Evolutionary conservation across 2,797 vertebrate species (phyloP), one percentile per base, ranked within the genome.

Genomic region (Neosalanx taihuensis): DNA sequence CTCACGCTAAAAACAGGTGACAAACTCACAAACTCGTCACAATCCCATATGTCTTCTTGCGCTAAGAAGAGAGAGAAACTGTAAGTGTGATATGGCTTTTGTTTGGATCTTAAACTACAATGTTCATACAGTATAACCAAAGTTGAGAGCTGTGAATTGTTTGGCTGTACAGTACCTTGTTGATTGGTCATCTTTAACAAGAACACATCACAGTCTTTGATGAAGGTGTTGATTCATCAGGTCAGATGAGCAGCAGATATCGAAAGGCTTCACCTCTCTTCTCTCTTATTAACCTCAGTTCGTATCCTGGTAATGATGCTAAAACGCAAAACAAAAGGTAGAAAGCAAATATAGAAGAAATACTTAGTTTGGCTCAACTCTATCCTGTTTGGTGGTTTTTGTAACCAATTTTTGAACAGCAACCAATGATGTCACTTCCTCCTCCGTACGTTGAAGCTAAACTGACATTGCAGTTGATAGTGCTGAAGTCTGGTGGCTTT

Each of bases 291-390:
- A 72, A 89, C 81, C n/a, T 88, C 70, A 41, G 56, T 73, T 66
- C 86, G 84, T 61, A 90, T 67, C 56, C 80, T 81, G 5, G 37
- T 30, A 41, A 89, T 67, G 69, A 79, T 60, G 73, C 83, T 86
- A 46, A 12, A 67, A 71, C 31, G 71, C 4, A 41, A 0, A 71
- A 74, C 5, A 12, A 6, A 17, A 58, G 67, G 20, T 51, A 17
- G 7, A 6, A 20, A 35, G 7, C 20, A 51, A 15, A 35, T 33
- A 1, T 1, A 37, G 6, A 35, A 9, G 35, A 35, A 35, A 15
- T 33, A 33, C 41, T 51, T 29, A 17, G 7, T 70, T 29, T 26
- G 12, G 0, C n/a, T 59, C 15, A 41, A 1, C 31, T 23, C 37
- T 41, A 10, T 1, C 37, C 37, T 41, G 37, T 30, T 46, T 26